Evolutionary conservation across 2,888 invertebrate species (phyloP).

Genomic region (Leptopterna dolabrata): DNA sequence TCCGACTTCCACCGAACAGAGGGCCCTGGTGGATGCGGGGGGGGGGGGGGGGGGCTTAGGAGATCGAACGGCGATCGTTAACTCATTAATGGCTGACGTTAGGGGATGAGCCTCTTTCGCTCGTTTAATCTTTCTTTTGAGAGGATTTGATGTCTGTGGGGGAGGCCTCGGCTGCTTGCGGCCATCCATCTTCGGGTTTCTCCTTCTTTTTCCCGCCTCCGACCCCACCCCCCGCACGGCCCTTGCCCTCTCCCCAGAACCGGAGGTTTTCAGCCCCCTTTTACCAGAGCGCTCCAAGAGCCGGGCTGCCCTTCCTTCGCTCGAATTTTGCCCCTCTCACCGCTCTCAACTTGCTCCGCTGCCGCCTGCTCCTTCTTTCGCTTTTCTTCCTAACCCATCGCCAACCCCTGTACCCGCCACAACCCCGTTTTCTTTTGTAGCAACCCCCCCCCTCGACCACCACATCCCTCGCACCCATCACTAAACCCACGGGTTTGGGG

Average conservation of each 20-base stretch:
- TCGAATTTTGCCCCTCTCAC: background rate
- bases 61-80: constrained; percentile 59
- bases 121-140: constrained; percentile 62
- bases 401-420: background rate
- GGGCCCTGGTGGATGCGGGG: background rate
- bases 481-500: constrained; percentile 4
- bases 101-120: constrained; percentile 54
- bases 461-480: background rate
- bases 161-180: constrained; percentile 59
- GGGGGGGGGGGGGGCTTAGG: background rate
- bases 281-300: background rate
- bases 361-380: background rate
- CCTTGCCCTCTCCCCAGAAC: background rate
- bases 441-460: background rate
- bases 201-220: constrained; percentile 52
- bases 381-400: background rate
- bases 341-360: background rate
- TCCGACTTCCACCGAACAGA: background rate
- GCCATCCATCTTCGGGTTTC: constrained; percentile 63
- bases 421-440: background rate
- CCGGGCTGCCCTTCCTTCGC: too few species aligned
- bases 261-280: background rate
- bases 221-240: background rate
- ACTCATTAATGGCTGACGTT: constrained; percentile 59
- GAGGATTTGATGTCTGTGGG: constrained; percentile 59